phyloP scores from a whole-genome alignment of 2,113 vertebrate genomes.

The Chiloscyllium plagiosum region DNA sequence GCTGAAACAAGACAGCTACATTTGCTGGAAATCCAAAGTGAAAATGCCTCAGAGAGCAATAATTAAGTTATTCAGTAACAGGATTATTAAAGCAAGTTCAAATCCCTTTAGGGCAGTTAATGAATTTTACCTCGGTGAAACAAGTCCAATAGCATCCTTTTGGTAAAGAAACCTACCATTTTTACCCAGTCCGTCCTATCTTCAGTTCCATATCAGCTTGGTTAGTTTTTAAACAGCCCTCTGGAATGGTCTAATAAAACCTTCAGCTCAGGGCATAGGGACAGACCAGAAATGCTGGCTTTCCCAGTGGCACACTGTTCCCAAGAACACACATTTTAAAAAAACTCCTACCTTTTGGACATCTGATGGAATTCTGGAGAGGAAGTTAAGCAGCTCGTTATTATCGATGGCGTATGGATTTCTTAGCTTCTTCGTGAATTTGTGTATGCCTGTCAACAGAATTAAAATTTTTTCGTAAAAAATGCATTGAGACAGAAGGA shows the following conservation, averaged over 20 bases:
- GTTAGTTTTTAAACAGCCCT: not conserved
- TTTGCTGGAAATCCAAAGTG: not conserved
- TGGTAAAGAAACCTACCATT: not conserved
- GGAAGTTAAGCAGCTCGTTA: conserved; percentile 91
- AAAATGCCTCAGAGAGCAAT: not conserved
- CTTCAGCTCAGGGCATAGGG: not conserved
- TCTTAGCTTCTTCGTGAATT: conserved; percentile 95
- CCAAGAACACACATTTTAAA: not conserved
- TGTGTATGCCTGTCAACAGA: conserved; percentile 78
- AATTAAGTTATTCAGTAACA: not conserved
- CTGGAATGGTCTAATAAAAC: not conserved
- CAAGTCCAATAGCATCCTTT: not conserved
- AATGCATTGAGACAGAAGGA: conserved; percentile 36
- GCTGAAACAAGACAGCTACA: not conserved
- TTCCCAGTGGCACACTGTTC: not conserved
- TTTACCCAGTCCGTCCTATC: not conserved
- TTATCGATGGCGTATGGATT: conserved; percentile 83
- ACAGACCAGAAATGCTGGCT: not conserved
- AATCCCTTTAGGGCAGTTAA: not conserved
- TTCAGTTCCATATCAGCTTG: not conserved
- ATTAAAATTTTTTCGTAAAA: conserved; percentile 33
- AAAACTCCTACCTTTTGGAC: conserved; percentile 82
- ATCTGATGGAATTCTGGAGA: conserved; percentile 94
- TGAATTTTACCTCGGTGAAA: not conserved
- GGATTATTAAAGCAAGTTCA: not conserved